These are phyloP conservation scores for Tyria jacobaeae DNA, from an alignment of 2,888 invertebrate species.

Conservation along the genomic window DNA sequence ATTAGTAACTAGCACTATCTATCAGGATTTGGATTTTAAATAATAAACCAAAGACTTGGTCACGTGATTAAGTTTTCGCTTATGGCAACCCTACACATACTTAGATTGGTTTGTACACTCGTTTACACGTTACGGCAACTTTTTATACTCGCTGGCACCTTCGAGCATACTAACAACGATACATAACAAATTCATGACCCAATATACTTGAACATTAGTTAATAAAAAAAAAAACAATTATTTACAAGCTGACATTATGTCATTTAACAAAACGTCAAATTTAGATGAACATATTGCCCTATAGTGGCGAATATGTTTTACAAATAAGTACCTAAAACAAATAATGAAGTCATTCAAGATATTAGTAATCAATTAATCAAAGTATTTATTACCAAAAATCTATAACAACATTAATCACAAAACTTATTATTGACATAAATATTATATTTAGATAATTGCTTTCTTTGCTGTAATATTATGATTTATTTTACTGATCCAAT, in stretches of 20 bases:
- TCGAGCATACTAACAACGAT: background rate
- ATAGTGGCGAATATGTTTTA: too few relatives aligned
- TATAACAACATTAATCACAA: background rate
- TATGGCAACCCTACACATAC: constrained; percentile 18
- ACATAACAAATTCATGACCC: constrained; percentile 8
- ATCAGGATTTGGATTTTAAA: background rate
- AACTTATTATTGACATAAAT: background rate
- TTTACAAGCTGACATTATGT: background rate
- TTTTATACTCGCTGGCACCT: constrained; percentile 18
- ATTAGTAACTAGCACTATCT: background rate
- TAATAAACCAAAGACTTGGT: background rate
- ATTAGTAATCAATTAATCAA: too few relatives aligned
- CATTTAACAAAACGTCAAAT: background rate
- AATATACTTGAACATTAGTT: background rate
- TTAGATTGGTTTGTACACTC: constrained; percentile 16
- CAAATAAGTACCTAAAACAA: background rate
- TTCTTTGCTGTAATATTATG: background rate
- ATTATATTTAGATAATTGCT: background rate
- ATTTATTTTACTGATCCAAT: background rate
- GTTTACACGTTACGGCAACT: constrained; percentile 45
- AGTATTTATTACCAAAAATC: too few relatives aligned
- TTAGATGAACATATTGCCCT: too few relatives aligned
- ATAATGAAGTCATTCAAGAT: background rate
- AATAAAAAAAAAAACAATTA: background rate
- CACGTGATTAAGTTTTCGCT: background rate